A percentile compares a stretch with the other conserved stretches of the same genome.
Conservation (phyloP, 1,140 invertebrate genomes). For the Drosophila ogumai region DNA sequence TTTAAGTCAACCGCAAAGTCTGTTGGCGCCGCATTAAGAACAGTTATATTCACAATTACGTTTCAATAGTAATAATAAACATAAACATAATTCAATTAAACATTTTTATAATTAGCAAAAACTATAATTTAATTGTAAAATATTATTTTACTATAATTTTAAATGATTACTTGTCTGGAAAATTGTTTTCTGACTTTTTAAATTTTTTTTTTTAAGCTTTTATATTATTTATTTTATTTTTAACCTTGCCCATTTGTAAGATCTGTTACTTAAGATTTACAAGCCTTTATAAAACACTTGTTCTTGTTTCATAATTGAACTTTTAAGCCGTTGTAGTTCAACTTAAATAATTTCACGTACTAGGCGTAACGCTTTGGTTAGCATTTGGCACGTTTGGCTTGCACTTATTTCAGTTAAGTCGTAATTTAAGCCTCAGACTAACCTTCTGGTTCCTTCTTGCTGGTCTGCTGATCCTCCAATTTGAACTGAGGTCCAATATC, state of each 20-base stretch:
- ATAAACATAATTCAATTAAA: not conserved
- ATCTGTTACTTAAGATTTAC: not conserved
- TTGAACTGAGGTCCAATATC: conserved; percentile 72
- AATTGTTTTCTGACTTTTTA: not conserved
- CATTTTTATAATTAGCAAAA: not conserved
- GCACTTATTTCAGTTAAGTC: not conserved
- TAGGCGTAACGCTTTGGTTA: conserved; percentile 23
- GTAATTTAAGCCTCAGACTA: not conserved
- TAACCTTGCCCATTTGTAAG: not conserved
- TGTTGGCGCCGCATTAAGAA: not conserved
- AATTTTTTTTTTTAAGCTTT: no score
- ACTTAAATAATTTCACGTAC: conserved; percentile 60
- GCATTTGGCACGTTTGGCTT: conserved; percentile 16
- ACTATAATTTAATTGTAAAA: not conserved
- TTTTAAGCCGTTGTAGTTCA: conserved; percentile 24
- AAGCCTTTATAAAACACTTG: conserved; percentile 2
- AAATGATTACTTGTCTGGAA: not conserved
- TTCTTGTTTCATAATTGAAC: conserved; percentile 51
- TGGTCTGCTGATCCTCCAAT: conserved; percentile 9
- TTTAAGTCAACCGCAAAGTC: conserved; percentile 2
- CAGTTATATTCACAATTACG: not conserved
- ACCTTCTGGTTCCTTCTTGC: conserved; percentile 57
- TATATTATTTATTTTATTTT: no score
- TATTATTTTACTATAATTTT: not conserved
- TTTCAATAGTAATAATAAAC: no score